These are phyloP conservation scores for Actenoides lindsayi DNA, from an alignment of 2,113 vertebrate species.

Conservation along the genomic window DNA sequence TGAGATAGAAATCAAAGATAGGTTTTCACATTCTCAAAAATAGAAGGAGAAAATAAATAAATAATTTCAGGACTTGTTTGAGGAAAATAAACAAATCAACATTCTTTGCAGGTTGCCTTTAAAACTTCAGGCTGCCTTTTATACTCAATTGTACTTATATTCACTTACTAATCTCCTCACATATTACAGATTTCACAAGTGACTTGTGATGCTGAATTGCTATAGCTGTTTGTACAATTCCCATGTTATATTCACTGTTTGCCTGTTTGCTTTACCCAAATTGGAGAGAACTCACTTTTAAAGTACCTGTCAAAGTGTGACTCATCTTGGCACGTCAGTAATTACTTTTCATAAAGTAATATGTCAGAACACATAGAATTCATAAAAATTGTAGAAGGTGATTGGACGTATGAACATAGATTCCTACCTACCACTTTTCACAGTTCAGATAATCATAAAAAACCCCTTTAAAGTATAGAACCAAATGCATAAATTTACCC, in stretches of 20 bases:
- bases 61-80: neutral
- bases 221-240: slow-evolving; percentile 31
- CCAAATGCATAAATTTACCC: neutral
- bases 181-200: slow-evolving; percentile 63
- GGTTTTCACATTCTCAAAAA: neutral
- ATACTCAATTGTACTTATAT: neutral
- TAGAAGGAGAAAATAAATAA: neutral
- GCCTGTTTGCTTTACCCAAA: neutral
- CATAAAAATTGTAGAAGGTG: neutral
- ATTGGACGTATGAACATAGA: neutral
- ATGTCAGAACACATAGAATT: neutral
- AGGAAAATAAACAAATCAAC: neutral
- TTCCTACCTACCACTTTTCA: neutral
- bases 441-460: neutral
- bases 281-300: neutral
- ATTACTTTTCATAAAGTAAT: slow-evolving; percentile 49
- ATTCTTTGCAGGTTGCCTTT: neutral
- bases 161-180: slow-evolving; percentile 42
- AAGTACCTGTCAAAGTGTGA: slow-evolving; percentile 50
- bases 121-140: slow-evolving; percentile 13
- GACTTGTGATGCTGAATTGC: slow-evolving; percentile 55
- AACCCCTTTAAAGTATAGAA: neutral
- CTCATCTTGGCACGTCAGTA: slow-evolving; percentile 42
- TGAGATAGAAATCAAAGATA: neutral
- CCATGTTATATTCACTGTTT: slow-evolving; percentile 38